Base-by-base conservation (phyloP, 2,797 vertebrate species). In the Silurus lanzhouensis region DNA sequence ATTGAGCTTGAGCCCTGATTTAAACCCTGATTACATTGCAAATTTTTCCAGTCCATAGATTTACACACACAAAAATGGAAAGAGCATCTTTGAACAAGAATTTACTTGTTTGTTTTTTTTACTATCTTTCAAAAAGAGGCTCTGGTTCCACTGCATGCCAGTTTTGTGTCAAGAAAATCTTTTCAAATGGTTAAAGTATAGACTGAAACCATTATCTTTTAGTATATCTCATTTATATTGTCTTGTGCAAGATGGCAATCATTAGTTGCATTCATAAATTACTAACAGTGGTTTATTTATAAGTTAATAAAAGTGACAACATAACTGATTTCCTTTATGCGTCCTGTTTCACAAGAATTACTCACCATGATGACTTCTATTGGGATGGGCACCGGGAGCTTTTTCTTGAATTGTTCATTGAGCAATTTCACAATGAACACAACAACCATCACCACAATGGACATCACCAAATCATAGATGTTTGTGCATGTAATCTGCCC, bases 281-380 rank as follows among this genome's bases (percentile, higher is more conserved):
- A 52, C 17, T 64, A 48, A 46, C 70, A 9, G 13, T 67, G 15
- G 46, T 82, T 67, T 2, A 77, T 31, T 82, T 3, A 61, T n/a
- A 52, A 6, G 48, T 75, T 78, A 60, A 75, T 81, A 77, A 66
- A 83, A 44, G 66, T 7, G n/a, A n/a, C 48, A 71, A 19, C 4
- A 58, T 7, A 48, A 17, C 13, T 75, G 15, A 6, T 38, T 25
- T 19, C 19, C n/a, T 82, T 77, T 7, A 27, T 82, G 71, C 14
- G 63, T 70, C 31, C 31, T 64, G 19, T 19, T 76, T 48, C 22
- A 58, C n/a, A 6, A 27, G 14, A 22, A 22, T 64, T 25, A 78
- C 82, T 97, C 94, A 99, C 98, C 97, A 98, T 92, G 70, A 99
- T 93, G 74, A 99, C 94, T 90, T 99, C 98, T 2, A 99, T 97